Conservation (phyloP, 2,888 invertebrate species). For the Clepsis dumicolana region DNA sequence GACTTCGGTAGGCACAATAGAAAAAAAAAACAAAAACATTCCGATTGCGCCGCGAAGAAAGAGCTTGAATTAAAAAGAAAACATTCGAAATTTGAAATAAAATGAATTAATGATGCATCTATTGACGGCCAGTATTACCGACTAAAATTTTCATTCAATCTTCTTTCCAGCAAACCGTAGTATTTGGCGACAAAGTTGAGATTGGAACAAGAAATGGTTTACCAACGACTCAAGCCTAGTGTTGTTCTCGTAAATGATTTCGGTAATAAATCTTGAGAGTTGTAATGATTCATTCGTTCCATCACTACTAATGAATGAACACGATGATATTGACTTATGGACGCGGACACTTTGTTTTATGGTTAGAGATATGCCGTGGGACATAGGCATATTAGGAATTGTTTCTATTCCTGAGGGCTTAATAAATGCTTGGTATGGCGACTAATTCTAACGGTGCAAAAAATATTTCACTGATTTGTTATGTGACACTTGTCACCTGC, state of each 20-base stretch:
- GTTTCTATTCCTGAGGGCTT: too few relatives aligned
- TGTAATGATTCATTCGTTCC: conserved; percentile 46
- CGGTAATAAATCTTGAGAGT: conserved; percentile 49
- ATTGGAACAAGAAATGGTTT: conserved; percentile 23
- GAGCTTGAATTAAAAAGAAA: conserved; percentile 42
- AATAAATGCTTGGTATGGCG: too few relatives aligned
- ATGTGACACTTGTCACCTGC: too few relatives aligned
- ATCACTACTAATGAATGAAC: conserved; percentile 43
- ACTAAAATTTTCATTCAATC: neutral
- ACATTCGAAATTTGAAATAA: conserved; percentile 59
- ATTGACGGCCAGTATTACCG: conserved; percentile 35
- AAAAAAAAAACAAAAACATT: conserved; percentile 47
- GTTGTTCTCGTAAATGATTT: conserved; percentile 46
- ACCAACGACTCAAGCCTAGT: neutral
- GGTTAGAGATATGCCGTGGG: conserved; percentile 8
- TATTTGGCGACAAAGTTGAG: neutral
- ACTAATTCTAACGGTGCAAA: too few relatives aligned
- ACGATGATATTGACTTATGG: conserved; percentile 43
- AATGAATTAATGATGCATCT: conserved; percentile 65
- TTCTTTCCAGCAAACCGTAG: neutral
- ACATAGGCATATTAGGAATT: neutral
- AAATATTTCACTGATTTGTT: too few relatives aligned
- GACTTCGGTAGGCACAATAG: conserved; percentile 49
- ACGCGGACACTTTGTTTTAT: conserved; percentile 31
- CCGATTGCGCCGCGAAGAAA: conserved; percentile 46